Percentiles rank a stretch among this genome's conserved stretches.
phyloP scores from a whole-genome alignment of 2,888 invertebrate species.

The Andrena bicolor region DNA sequence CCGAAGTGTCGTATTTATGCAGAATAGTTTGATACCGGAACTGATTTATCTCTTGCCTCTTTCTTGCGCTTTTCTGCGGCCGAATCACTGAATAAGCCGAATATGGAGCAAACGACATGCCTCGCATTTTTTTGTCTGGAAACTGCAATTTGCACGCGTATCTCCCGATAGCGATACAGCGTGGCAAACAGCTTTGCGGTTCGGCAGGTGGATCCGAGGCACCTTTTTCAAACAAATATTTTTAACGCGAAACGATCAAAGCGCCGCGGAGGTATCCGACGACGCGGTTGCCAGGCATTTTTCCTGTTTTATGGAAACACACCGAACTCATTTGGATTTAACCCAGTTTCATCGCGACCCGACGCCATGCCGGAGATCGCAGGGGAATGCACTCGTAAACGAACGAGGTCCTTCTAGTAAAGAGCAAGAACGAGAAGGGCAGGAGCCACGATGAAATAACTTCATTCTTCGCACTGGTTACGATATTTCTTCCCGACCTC shows the following conservation, averaged over 20 bases:
- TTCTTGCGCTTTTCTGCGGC: too few species aligned
- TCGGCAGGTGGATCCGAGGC: background rate
- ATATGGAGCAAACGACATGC: background rate
- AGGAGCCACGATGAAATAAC: conserved; percentile 43
- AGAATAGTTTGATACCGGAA: background rate
- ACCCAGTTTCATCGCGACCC: conserved; percentile 52
- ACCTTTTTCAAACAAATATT: conserved; percentile 10
- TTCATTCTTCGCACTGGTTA: conserved; percentile 33
- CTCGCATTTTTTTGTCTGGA: background rate
- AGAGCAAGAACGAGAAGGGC: conserved; percentile 15
- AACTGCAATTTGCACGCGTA: background rate
- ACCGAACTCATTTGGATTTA: conserved; percentile 62
- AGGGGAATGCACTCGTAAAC: conserved; percentile 47
- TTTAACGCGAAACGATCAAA: conserved; percentile 26
- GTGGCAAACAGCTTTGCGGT: background rate
- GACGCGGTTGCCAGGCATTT: conserved; percentile 34
- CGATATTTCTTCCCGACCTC: background rate
- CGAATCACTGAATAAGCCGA: background rate
- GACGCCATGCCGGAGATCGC: conserved; percentile 42
- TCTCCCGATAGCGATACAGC: background rate
- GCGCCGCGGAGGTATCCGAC: conserved; percentile 21
- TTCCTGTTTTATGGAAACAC: conserved; percentile 51
- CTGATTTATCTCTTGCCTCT: too few species aligned
- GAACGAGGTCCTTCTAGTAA: conserved; percentile 33
- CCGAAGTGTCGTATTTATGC: background rate